Percentiles rank a stretch among this genome's conserved stretches.
phyloP scores from a whole-genome alignment of 2,797 vertebrate genomes.

The Argyrosomus regius region DNA sequence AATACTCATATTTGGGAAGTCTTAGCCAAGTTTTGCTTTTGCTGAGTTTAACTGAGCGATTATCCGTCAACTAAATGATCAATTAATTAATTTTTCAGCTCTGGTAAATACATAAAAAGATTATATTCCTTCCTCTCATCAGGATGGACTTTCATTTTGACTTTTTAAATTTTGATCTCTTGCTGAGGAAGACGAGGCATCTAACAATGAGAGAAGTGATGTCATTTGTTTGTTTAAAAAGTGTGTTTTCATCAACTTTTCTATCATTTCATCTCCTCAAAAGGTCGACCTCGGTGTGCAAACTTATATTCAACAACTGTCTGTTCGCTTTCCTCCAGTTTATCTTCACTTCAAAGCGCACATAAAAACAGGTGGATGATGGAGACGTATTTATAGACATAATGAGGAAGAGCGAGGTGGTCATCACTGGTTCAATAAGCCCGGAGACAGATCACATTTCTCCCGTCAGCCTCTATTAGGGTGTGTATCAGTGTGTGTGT shows the following conservation, averaged over 20 bases:
- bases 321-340: not conserved
- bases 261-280: not conserved
- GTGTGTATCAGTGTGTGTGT: constrained; percentile 49
- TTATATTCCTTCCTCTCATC: not conserved
- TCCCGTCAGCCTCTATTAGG: constrained; percentile 51
- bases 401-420: constrained; percentile 21
- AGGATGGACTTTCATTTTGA: not conserved
- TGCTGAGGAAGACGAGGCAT: not conserved
- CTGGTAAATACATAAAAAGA: not conserved
- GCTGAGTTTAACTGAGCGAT: not conserved
- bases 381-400: constrained; percentile 3
- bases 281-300: not conserved
- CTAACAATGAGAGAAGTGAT: not conserved
- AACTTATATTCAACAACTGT: not conserved
- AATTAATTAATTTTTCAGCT: not conserved
- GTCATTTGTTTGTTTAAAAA: not conserved
- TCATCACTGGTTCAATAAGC: constrained; percentile 40
- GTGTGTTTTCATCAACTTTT: not conserved
- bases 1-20: not conserved
- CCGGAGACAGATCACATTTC: constrained; percentile 64
- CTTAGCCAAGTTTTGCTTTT: not conserved
- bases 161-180: constrained; percentile 3
- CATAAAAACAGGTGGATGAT: constrained; percentile 22
- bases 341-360: not conserved
- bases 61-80: not conserved